Percentiles rank a stretch among this genome's conserved stretches.
Conservation (phyloP, 2,113 vertebrate species). For the Archocentrus centrarchus region DNA sequence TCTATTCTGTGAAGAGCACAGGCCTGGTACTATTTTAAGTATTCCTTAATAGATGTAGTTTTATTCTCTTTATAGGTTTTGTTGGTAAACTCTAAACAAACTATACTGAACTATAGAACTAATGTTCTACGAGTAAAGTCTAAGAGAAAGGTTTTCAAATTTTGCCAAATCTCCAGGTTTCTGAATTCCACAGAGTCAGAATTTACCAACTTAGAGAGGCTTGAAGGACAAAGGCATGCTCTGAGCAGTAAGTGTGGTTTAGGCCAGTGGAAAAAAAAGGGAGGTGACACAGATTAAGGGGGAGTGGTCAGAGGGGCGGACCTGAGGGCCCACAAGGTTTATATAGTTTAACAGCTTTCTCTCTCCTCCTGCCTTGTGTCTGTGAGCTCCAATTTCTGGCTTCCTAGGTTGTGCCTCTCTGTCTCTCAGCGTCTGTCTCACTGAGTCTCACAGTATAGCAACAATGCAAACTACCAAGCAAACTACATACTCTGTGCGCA, state of each 20-base stretch:
- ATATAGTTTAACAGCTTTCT: conserved; percentile 73
- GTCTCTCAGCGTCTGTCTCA: conserved; percentile 46
- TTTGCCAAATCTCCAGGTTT: conserved; percentile 3
- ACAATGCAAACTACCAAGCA: conserved; percentile 69
- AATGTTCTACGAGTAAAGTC: not conserved
- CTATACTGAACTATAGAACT: not conserved
- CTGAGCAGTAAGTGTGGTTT: conserved; percentile 44
- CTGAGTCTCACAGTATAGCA: conserved; percentile 55
- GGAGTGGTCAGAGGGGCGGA: conserved; percentile 69
- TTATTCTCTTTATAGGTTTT: not conserved
- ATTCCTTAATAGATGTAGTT: not conserved
- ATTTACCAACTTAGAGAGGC: conserved; percentile 27
- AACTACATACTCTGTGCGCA: conserved; percentile 68
- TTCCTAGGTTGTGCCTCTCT: conserved; percentile 45
- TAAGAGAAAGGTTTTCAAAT: not conserved
- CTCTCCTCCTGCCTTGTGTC: conserved; percentile 75
- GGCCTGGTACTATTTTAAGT: not conserved
- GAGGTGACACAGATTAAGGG: conserved; percentile 35
- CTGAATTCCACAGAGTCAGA: conserved; percentile 12
- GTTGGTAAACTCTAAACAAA: no score
- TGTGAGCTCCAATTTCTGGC: conserved; percentile 69
- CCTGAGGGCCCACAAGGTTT: conserved; percentile 69
- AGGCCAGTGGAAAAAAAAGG: conserved; percentile 61
- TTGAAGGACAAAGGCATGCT: conserved; percentile 48
- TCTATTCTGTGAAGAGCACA: not conserved